Evolutionary conservation across 2,888 invertebrate species (phyloP).

Genomic region (Apodemia hepburni): DNA sequence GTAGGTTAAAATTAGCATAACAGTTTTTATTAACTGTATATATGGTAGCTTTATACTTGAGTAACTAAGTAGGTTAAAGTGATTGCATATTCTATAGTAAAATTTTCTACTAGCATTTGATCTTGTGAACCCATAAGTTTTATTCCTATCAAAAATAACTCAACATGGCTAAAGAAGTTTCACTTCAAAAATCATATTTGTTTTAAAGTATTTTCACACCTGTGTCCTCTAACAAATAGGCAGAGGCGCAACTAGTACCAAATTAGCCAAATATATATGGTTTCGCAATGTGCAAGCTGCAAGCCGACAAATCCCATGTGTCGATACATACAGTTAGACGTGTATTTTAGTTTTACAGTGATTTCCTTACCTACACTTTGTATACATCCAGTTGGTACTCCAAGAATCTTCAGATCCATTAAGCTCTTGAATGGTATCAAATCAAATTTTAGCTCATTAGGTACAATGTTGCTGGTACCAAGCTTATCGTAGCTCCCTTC

Average conservation of each 20-base stretch:
- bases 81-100: neutral
- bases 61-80: neutral
- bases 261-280: too few species aligned
- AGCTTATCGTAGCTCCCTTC: conserved; percentile 84
- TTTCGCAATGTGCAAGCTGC: too few species aligned
- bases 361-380: conserved; percentile 73
- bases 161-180: too few species aligned
- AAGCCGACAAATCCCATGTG: too few species aligned
- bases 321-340: neutral
- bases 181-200: too few species aligned
- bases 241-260: too few species aligned
- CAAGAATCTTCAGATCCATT: conserved; percentile 84
- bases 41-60: neutral
- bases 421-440: conserved; percentile 91
- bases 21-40: neutral
- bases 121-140: too few species aligned
- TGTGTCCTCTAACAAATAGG: too few species aligned
- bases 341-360: neutral
- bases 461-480: conserved; percentile 91
- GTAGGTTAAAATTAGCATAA: neutral
- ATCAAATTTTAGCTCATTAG: conserved; percentile 89
- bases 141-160: too few species aligned
- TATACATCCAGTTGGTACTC: conserved; percentile 85
- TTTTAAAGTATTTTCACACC: too few species aligned
- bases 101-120: neutral